Evolutionary conservation across 2,888 invertebrate species (phyloP), one percentile per base, ranked within the genome.

Genomic region (Hecatera dysodea): DNA sequence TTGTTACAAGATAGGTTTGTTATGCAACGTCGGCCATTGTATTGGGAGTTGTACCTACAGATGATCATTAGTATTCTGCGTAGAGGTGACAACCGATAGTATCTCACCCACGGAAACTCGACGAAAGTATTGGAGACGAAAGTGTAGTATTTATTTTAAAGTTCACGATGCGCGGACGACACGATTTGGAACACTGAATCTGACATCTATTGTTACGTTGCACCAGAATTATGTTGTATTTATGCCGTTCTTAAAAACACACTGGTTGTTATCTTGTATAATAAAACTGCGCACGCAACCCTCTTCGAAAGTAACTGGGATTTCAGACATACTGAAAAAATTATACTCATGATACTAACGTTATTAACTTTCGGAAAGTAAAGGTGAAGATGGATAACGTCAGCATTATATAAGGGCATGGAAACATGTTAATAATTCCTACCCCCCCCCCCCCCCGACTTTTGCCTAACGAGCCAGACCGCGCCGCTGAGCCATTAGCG

Each of bases 21-120:
- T 91, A 89, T 78, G 88, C 84, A 93, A 93, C 61, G 73, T 76
- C 70, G 72, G 80, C 87, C 84, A 87, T 85, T 88, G 87, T 87
- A 89, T 91, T 91, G 89, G 89, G 88, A 90, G 86, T 87, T 82
- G 76, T 83, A 75, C 77, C 74, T 72, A 67, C 63, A 79, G 77
- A 87, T 87, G 82, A 85, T 62, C 75, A 86, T 86, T 86, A 85
- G 87, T 87, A 89, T 89, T 86, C 90, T 77, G 82, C 82, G 84
- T 85, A 82, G 85, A 53, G 33, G 55, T 29, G 48, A 68, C 42
- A 66, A 69, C 66, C 83, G 93, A 93, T 93, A 91, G 73, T 86
- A 93, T 93, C 93, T 90, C 88, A 84, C 86, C 89, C 91, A 92
- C 90, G 91, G 88, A 90, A 86, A 90, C 82, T 52, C 82, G 82